phyloP scores from a whole-genome alignment of 2,797 vertebrate species.

The Vespertilio murinus region DNA sequence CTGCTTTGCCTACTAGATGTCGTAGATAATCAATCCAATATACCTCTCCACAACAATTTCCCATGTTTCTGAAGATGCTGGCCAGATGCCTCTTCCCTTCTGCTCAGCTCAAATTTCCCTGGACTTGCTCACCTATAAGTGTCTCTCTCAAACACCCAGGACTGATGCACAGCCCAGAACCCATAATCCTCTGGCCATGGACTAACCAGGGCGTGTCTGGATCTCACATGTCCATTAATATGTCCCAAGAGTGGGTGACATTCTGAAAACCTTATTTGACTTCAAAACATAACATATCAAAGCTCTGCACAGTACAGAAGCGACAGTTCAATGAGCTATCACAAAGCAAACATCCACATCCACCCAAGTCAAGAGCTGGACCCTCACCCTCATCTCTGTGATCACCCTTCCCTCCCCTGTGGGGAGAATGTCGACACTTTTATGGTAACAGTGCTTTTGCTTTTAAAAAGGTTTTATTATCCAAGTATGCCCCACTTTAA shows the following conservation, averaged over 20 bases:
- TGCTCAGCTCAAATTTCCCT: neutral
- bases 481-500: neutral
- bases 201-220: neutral
- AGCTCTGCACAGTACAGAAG: neutral
- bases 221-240: neutral
- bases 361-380: neutral
- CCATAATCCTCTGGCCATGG: neutral
- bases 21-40: neutral
- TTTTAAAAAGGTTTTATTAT: neutral
- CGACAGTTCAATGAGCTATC: neutral
- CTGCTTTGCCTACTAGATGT: neutral
- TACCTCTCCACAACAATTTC: no score
- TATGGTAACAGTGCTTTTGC: neutral
- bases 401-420: rapidly evolving
- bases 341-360: neutral
- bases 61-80: neutral
- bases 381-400: rapidly evolving
- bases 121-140: neutral
- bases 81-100: neutral
- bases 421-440: neutral
- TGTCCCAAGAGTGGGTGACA: neutral
- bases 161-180: neutral
- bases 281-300: neutral
- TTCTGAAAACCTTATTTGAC: neutral
- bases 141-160: neutral